Percentiles rank a stretch among this genome's conserved stretches.
These are phyloP conservation scores for Mionectes macconnelli DNA, from an alignment of 2,113 vertebrate genomes.

Conservation along the genomic window DNA sequence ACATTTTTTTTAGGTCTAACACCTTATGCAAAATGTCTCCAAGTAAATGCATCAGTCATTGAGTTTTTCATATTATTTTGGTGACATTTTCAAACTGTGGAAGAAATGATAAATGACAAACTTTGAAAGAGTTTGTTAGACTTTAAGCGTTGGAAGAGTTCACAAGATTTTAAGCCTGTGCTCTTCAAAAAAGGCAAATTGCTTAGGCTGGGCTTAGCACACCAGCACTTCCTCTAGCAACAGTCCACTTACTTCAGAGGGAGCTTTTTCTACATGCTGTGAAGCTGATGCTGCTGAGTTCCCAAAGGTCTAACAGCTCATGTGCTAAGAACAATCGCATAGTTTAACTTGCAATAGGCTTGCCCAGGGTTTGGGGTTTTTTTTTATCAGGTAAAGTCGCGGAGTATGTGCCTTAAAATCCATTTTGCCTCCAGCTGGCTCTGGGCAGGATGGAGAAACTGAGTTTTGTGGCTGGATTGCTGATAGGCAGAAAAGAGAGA, in stretches of 20 bases:
- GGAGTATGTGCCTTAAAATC: not conserved
- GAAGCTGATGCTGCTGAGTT: not conserved
- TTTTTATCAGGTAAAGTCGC: not conserved
- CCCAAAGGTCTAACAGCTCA: not conserved
- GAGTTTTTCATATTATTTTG: not conserved
- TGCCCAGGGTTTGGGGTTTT: not conserved
- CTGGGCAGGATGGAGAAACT: not conserved
- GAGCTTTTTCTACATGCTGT: not conserved
- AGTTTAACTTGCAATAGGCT: not conserved
- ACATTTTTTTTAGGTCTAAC: not conserved
- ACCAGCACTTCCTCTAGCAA: not conserved
- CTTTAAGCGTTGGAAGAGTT: not conserved
- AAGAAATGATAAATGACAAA: not conserved
- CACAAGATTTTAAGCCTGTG: not conserved
- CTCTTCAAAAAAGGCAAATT: not conserved
- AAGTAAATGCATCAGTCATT: not conserved
- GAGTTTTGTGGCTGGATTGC: fast-evolving
- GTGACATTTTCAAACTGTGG: not conserved
- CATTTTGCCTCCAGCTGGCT: not conserved
- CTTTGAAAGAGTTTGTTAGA: not conserved
- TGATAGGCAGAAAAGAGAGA: not conserved
- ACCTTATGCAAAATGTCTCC: not conserved
- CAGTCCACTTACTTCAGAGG: not conserved
- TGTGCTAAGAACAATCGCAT: not conserved
- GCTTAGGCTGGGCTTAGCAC: not conserved